Evolutionary conservation across 1,140 invertebrate genomes (phyloP), one percentile per base, ranked within the genome.

Genomic region (Drosophila repleta): DNA sequence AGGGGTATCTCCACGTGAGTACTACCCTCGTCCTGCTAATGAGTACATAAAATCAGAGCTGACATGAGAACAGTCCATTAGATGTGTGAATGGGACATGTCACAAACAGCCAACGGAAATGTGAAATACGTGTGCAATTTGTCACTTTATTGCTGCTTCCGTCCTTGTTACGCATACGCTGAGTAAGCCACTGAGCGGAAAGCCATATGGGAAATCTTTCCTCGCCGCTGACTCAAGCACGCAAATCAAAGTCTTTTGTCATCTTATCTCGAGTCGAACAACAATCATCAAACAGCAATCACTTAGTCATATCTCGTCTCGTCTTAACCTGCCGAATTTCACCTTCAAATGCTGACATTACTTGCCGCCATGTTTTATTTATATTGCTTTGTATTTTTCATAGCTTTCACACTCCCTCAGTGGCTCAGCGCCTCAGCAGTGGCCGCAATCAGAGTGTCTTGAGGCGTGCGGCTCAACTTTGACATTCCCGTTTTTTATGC

Each of bases 401-500:
- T 78, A 67, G 61, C 79, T 65, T 82, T 75, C 66, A 62, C 66
- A 63, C 58, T 49, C 60, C 26, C 26, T 29, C 26, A 7, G n/a
- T n/a, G n/a, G n/a, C n/a, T n/a, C n/a, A n/a, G n/a, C n/a, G n/a
- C n/a, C n/a, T n/a, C n/a, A n/a, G n/a, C 75, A 67, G 49, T 67
- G 74, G 74, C 75, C 71, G 51, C 63, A 79, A 67, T 63, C 52
- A 72, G 58, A 82, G 64, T 71, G 68, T 66, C 63, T 66, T 43
- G 21, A 58, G 62, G 62, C 29, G 26, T 29, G 17, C 13, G 64
- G 53, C 70, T 81, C 46, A 71, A 66, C 64, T 51, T 73, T 64
- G 41, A 63, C 45, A 61, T 81, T 76, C 45, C 63, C 48, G 55
- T 79, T 66, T 84, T 76, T 83, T 65, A 67, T 55, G 43, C 48